A percentile compares a stretch with the other conserved stretches of the same genome.
Conservation (phyloP, 2,888 invertebrate genomes). For the Cheilosia variabilis region DNA sequence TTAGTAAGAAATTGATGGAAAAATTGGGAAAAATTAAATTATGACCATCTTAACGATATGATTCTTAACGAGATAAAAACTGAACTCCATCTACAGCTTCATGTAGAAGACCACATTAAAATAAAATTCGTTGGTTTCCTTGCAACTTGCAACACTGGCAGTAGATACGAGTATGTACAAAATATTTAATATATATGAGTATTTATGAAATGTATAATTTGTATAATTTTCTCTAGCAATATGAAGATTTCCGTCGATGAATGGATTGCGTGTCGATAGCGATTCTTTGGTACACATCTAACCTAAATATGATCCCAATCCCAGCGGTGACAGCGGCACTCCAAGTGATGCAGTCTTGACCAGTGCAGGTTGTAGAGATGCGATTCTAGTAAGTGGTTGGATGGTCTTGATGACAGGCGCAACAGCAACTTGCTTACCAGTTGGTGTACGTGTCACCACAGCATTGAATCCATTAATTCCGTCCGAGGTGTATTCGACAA, state of each 20-base stretch:
- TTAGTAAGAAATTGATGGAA: too few relatives aligned
- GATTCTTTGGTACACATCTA: slow-evolving; percentile 1
- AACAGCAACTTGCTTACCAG: slow-evolving; percentile 64
- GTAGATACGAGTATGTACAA: background rate
- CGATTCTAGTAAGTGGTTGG: slow-evolving; percentile 51
- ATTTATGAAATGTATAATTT: background rate
- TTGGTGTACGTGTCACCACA: slow-evolving; percentile 71
- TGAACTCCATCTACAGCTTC: too few relatives aligned
- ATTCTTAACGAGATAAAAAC: too few relatives aligned
- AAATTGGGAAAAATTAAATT: too few relatives aligned
- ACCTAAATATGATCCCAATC: slow-evolving; percentile 12
- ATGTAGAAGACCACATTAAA: slow-evolving; percentile 3
- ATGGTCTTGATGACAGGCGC: slow-evolving; percentile 62
- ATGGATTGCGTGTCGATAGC: too few relatives aligned
- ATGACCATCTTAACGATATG: too few relatives aligned
- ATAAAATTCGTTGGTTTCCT: background rate
- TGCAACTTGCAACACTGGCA: slow-evolving; percentile 3
- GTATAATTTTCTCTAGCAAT: too few relatives aligned
- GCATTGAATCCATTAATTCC: slow-evolving; percentile 77
- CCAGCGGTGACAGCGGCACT: background rate
- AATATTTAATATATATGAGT: background rate
- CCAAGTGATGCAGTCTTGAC: slow-evolving; percentile 11
- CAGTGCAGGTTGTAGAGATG: slow-evolving; percentile 1
- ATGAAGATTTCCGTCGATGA: too few relatives aligned
- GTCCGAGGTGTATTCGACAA: slow-evolving; percentile 77